phyloP scores from a whole-genome alignment of 2,113 vertebrate genomes.

The Apistogramma diplotaenia region DNA sequence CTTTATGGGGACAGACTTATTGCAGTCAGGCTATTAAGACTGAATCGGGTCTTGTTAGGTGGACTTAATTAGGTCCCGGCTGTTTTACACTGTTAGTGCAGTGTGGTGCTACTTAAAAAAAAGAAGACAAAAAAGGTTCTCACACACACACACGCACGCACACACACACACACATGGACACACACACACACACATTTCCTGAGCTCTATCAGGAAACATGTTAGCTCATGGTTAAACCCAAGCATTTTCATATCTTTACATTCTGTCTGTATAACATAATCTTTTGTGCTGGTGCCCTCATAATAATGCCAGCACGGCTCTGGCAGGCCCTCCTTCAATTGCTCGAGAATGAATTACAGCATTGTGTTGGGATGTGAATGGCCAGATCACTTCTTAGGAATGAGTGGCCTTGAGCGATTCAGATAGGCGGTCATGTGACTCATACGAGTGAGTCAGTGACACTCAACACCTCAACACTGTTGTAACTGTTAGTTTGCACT shows the following conservation, averaged over 20 bases:
- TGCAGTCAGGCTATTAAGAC: background rate
- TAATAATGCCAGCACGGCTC: constrained; percentile 48
- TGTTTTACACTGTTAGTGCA: background rate
- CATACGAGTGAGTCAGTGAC: constrained; percentile 61
- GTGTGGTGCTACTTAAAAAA: background rate
- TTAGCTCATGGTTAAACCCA: constrained; percentile 21
- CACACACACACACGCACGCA: background rate
- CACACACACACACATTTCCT: background rate
- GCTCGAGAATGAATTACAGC: constrained; percentile 62
- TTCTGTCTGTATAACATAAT: constrained; percentile 49
- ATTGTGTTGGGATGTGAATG: constrained; percentile 61
- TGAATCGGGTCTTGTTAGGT: background rate
- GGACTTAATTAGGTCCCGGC: background rate
- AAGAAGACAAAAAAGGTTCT: background rate
- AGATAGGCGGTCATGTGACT: constrained; percentile 57
- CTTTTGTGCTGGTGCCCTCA: constrained; percentile 43
- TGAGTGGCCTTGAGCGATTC: constrained; percentile 72
- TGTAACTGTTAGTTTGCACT: constrained; percentile 36
- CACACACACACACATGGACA: background rate
- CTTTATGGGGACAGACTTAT: background rate
- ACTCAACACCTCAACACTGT: constrained; percentile 58
- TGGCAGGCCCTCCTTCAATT: constrained; percentile 26
- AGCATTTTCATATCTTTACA: constrained; percentile 47
- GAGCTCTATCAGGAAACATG: constrained; percentile 4
- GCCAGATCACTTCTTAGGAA: constrained; percentile 69